These are phyloP conservation scores for Morpho deidamia DNA, from an alignment of 2,888 invertebrate genomes.

Conservation along the genomic window DNA sequence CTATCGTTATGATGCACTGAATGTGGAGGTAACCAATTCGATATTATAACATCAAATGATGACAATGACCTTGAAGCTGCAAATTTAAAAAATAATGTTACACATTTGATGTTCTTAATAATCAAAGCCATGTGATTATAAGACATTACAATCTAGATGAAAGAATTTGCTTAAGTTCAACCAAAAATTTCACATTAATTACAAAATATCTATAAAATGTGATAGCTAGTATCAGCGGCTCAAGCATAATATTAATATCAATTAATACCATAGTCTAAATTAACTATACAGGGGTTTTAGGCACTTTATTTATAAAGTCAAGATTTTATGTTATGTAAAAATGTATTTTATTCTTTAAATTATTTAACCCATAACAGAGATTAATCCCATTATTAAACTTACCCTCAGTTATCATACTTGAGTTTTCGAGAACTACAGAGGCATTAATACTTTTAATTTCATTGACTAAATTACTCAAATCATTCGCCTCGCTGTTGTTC, in stretches of 20 bases:
- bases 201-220: neutral
- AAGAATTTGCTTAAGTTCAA: too few species aligned
- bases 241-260: too few species aligned
- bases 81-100: slow-evolving; percentile 18
- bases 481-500: slow-evolving; percentile 66
- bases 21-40: slow-evolving; percentile 65
- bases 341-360: too few species aligned
- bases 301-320: too few species aligned
- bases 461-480: slow-evolving; percentile 70
- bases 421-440: slow-evolving; percentile 77
- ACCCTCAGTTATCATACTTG: slow-evolving; percentile 79
- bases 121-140: too few species aligned
- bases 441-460: slow-evolving; percentile 69
- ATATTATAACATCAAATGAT: slow-evolving; percentile 80
- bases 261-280: too few species aligned
- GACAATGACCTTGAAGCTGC: slow-evolving; percentile 78
- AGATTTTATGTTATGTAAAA: too few species aligned
- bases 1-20: slow-evolving; percentile 56
- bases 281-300: too few species aligned
- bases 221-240: neutral
- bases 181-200: neutral
- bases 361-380: too few species aligned
- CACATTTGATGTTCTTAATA: too few species aligned
- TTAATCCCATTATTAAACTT: slow-evolving; percentile 33
- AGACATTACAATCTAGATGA: too few species aligned